These are phyloP conservation scores for Hydraecia micacea DNA, from an alignment of 2,888 invertebrate species.

Conservation along the genomic window DNA sequence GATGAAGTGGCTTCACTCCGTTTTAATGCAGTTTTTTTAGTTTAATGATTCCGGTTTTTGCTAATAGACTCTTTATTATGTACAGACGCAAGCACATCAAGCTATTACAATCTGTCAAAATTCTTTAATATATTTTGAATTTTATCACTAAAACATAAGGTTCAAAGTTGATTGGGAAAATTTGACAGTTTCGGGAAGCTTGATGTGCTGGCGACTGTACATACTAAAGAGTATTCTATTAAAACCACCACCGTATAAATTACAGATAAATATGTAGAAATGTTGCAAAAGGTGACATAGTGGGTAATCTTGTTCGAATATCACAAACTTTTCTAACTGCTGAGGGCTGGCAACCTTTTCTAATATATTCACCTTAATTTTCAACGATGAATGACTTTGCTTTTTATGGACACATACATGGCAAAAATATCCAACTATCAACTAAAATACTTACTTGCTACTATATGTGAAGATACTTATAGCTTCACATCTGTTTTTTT, in stretches of 20 bases:
- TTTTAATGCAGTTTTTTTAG: not conserved
- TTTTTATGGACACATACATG: not conserved
- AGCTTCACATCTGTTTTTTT: not conserved
- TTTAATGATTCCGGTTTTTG: not conserved
- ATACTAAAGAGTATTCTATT: too few relatives aligned
- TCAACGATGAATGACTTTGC: not conserved
- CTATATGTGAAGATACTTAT: not conserved
- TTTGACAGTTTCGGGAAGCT: too few relatives aligned
- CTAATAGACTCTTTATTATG: too few relatives aligned
- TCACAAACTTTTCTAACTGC: not conserved
- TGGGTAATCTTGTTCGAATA: not conserved
- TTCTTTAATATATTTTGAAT: too few relatives aligned
- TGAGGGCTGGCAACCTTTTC: not conserved
- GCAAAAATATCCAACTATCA: not conserved
- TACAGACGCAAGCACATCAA: too few relatives aligned
- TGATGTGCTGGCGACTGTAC: too few relatives aligned
- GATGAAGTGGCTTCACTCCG: constrained; percentile 9
- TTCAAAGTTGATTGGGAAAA: too few relatives aligned
- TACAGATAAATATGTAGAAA: not conserved
- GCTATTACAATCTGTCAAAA: too few relatives aligned
- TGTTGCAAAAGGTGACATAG: not conserved
- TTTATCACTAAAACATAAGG: too few relatives aligned
- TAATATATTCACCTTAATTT: not conserved
- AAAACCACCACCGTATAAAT: not conserved
- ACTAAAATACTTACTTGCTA: not conserved